Percentiles rank a stretch among this genome's conserved stretches.
Conservation (phyloP, 2,888 invertebrate species). For the Orthosia gothica region DNA sequence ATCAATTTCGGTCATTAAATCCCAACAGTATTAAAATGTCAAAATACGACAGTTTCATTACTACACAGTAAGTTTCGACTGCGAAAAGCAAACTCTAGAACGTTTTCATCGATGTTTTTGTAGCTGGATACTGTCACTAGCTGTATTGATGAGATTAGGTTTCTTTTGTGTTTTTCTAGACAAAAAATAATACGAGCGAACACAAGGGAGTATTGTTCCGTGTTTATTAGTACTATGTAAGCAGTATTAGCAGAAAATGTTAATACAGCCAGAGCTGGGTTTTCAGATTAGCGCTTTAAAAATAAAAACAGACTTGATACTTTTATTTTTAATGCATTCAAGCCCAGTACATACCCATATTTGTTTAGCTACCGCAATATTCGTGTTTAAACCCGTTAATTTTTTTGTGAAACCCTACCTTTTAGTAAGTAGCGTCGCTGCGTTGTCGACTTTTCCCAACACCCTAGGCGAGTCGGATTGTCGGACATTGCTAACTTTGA, state of each 20-base stretch:
- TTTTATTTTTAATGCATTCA: conserved; percentile 32
- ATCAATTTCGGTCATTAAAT: not conserved
- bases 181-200: conserved; percentile 43
- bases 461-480: conserved; percentile 57
- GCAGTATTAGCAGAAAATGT: conserved; percentile 29
- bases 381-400: conserved; percentile 21
- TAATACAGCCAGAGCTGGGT: conserved; percentile 29
- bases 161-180: conserved; percentile 31
- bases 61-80: conserved; percentile 10
- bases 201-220: conserved; percentile 23
- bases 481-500: conserved; percentile 67
- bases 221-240: conserved; percentile 31
- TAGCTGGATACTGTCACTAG: conserved; percentile 13
- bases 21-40: not conserved
- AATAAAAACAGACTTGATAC: conserved; percentile 16
- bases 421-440: conserved; percentile 40
- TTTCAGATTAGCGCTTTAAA: conserved; percentile 38
- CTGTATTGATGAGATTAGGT: conserved; percentile 44
- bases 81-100: conserved; percentile 32
- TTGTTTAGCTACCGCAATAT: conserved; percentile 14
- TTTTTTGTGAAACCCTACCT: conserved; percentile 36
- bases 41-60: conserved; percentile 10
- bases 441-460: conserved; percentile 56
- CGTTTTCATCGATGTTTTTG: conserved; percentile 36
- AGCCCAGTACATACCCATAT: conserved; percentile 11